phyloP scores from a whole-genome alignment of 2,113 vertebrate species.

The Gymnobelideus leadbeateri region DNA sequence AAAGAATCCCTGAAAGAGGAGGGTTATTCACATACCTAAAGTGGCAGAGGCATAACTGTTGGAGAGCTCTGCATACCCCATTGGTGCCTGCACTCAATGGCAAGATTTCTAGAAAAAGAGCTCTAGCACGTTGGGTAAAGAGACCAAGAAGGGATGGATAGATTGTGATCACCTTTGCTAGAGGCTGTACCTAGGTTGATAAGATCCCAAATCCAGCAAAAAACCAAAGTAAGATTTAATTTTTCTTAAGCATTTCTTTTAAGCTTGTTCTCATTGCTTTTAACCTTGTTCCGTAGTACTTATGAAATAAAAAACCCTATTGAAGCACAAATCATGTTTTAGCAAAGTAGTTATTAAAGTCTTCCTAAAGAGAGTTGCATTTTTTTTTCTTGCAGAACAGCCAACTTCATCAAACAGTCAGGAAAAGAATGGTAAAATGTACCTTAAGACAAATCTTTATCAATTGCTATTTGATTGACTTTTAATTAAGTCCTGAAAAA shows the following conservation, averaged over 20 bases:
- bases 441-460: neutral
- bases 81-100: neutral
- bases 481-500: neutral
- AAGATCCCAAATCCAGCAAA: neutral
- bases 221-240: neutral
- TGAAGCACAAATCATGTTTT: neutral
- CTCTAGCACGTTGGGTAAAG: neutral
- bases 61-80: neutral
- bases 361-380: too few relatives aligned
- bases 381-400: neutral
- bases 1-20: neutral
- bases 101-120: neutral
- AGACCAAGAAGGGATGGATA: neutral
- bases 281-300: too few relatives aligned
- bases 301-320: neutral
- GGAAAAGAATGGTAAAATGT: neutral
- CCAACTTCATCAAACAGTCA: neutral
- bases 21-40: neutral
- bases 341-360: neutral
- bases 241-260: constrained; percentile 1
- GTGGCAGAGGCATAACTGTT: neutral
- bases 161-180: neutral
- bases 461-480: neutral
- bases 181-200: neutral
- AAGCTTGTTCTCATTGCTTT: neutral